Base-by-base conservation (phyloP, 2,888 invertebrate species). In the Sylvicola fuscatus region DNA sequence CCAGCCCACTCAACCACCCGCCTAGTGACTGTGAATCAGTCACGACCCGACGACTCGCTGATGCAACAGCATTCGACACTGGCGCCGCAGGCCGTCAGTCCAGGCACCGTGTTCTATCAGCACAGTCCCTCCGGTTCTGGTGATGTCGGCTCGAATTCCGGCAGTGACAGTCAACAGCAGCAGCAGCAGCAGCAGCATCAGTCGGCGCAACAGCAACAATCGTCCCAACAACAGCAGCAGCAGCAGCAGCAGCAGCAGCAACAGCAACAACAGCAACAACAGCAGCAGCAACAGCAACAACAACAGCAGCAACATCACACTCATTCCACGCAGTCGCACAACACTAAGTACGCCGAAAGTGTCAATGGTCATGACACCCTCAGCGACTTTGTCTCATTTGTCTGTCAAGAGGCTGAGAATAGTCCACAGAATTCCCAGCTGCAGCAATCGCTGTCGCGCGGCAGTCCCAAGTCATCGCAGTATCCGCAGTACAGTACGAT, bases 301-400 rank as follows among this genome's bases (percentile, higher is more conserved):
- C 65, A 66, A 43, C 68, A 69, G 44, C 63, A 55, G 40, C 58
- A 54, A 42, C 60, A 61, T 39, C 62, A 60, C 33, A 29, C 46
- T 42, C 56, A 60, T 40, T 58, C 61, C 39, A 21, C 21, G 8
- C 21, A 21, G 8, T 21, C 21, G 56, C 60, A 3, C 21, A 21
- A 21, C 21, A 21, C 21, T 6, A 21, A 21, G 21, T 21, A 21
- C 8, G 21, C 21, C 8, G 21, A 21, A 21, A 21, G 61, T 2
- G 54, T 63, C 6, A 83, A 80, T 47, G 78, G 82, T 3, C 83
- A 84, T 52, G 92, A 93, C 57, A 86, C 86, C 0, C 72, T 93
- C 43, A 83, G 89, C 2, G 93, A 95, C 60, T 93, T 93, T 59
- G 93, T 93, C 43, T 90, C 92, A 32, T 86, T 93, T 52, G 93